These are phyloP conservation scores for Thalassarche chlororhynchos DNA, from an alignment of 2,113 vertebrate genomes.

Conservation along the genomic window DNA sequence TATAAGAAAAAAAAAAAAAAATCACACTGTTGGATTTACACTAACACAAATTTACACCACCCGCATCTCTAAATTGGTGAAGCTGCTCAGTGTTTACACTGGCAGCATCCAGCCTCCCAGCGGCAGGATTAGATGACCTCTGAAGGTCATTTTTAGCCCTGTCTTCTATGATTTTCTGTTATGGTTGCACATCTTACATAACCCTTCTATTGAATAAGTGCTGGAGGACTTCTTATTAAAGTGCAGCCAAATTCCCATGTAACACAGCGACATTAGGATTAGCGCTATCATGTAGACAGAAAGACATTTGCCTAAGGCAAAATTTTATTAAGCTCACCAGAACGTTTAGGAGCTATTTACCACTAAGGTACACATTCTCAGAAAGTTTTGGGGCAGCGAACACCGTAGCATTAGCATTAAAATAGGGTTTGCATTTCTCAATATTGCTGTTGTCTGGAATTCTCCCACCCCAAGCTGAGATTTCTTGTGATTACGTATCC, in stretches of 20 bases:
- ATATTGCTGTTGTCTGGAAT: not conserved
- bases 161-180: not conserved
- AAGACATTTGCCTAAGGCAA: not conserved
- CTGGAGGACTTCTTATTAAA: not conserved
- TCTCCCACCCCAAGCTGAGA: not conserved
- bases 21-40: not conserved
- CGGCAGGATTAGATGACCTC: not conserved
- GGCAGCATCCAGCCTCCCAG: not conserved
- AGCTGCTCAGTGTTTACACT: not conserved
- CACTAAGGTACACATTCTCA: not conserved
- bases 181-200: not conserved
- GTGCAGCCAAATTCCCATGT: not conserved
- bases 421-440: not conserved
- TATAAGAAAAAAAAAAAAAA: not conserved
- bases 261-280: not conserved
- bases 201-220: not conserved
- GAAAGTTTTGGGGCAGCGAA: not conserved
- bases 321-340: not conserved
- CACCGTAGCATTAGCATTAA: not conserved
- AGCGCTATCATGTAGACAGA: not conserved
- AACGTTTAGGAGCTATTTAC: not conserved
- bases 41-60: not conserved
- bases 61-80: not conserved
- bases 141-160: slow-evolving; percentile 13
- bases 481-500: not conserved